Base-by-base conservation (phyloP, 2,888 invertebrate species). In the Orthosia gracilis region DNA sequence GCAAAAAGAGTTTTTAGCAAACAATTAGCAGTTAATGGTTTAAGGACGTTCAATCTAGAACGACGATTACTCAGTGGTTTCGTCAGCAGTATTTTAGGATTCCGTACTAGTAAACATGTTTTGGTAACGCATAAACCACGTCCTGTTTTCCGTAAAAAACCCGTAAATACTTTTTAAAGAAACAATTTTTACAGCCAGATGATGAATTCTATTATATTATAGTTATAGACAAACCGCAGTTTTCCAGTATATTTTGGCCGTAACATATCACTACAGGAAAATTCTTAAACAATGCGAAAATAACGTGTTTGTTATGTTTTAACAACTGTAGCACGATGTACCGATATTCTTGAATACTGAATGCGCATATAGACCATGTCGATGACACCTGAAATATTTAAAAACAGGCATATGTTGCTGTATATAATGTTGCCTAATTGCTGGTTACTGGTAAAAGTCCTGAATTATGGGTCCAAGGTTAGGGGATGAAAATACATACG, bases 1-100 rank as follows among this genome's bases (percentile, higher is more conserved):
- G 91, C 91, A 92, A 94, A 94, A 87, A 87, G 69, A 85, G 86
- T 88, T 92, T 91, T 93, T 91, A 90, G 89, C 89, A 89, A 91
- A 92, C 91, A 91, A 92, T 92, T 89, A 89, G 85, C 88, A 86
- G 87, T 80, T 89, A 91, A 90, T 91, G 64, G 76, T 76, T 71
- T 23, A 73, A 70, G 72, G 69, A 73, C 68, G 64, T 57, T 70
- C 23, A 23, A 72, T 65, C 23, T 73, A 76, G 69, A 79, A 67
- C 57, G 49, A 62, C 59, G 49, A 58, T 64, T 73, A 62, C 47
- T 71, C 64, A 59, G 54, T 55, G 17, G 31, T 80, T 80, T 76
- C 62, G 15, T 68, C 57, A 66, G 15, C 23, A 18, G 9, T 75
- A 47, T 47, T 65, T 70, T 67, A 80, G 31, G 12, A 74, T 73